Base-by-base conservation (phyloP, 2,888 invertebrate species). In the Acanthosepion esculentum region DNA sequence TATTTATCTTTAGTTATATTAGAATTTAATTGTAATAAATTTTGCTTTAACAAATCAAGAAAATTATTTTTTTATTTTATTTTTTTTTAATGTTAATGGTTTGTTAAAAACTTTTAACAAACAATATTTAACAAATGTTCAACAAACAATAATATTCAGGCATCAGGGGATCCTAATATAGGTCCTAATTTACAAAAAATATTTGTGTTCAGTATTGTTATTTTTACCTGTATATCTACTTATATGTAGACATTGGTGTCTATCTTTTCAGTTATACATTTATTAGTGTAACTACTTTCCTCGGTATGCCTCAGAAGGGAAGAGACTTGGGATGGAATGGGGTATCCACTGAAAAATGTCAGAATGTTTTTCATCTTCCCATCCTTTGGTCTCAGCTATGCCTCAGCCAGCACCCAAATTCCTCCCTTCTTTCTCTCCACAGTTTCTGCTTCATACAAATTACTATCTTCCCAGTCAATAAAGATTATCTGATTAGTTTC, bases 401-500 rank as follows among this genome's bases (percentile, higher is more conserved):
- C 15, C n/a, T n/a, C 78, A 29, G 2, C 33, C 10, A 15, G n/a
- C n/a, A 10, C n/a, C 7, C 78, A 78, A 10, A 78, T 78, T 78
- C 78, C 78, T 78, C 78, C 33, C 78, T 15, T 33, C n/a, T 18
- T 78, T 78, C 78, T 29, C 29, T 29, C 7, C 78, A 78, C 41
- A 41, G 41, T 41, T 64, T n/a, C 78, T 5, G n/a, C n/a, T 12
- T 33, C n/a, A 33, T n/a, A 33, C n/a, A 78, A 78, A 78, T 78
- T 78, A 78, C 78, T n/a, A 78, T 78, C 78, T 33, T 78, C 78
- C n/a, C n/a, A 78, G 78, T 78, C n/a, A 78, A 55, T 55, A 55
- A 33, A 78, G n/a, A 78, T n/a, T 33, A 78, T 78, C 78, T 78
- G 78, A 78, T 78, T n/a, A 78, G 78, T 78, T 78, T 78, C 78